Evolutionary conservation across 2,113 vertebrate species (phyloP).

Genomic region (Rattus rattus): DNA sequence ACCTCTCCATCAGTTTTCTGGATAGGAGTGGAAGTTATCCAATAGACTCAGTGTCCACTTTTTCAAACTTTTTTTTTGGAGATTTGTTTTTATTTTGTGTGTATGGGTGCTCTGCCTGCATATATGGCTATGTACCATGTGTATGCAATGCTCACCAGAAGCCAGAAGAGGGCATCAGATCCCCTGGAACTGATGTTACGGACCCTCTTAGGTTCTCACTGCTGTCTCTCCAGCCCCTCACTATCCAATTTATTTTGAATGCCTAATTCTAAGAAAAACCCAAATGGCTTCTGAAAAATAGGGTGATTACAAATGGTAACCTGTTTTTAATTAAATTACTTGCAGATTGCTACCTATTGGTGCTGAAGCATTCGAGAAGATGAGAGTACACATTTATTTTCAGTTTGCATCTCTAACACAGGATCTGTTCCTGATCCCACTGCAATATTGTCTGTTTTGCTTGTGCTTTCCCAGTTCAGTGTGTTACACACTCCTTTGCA

Average conservation of each 20-base stretch:
- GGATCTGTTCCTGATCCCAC: not conserved
- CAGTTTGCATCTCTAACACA: conserved; percentile 37
- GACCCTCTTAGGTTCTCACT: not conserved
- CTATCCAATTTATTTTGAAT: not conserved
- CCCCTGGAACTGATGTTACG: too few relatives aligned
- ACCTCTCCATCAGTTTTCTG: not conserved
- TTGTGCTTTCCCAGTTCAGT: not conserved
- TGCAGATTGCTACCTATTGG: not conserved
- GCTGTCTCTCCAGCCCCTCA: not conserved
- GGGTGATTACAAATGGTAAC: not conserved
- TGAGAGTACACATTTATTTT: conserved; percentile 26
- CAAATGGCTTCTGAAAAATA: not conserved
- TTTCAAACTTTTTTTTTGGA: not conserved
- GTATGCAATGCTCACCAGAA: not conserved
- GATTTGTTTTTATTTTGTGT: not conserved
- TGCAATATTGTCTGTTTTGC: not conserved
- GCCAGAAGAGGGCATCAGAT: not conserved
- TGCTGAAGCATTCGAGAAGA: not conserved
- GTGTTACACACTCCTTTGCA: not conserved
- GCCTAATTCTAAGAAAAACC: not conserved
- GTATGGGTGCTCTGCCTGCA: not conserved
- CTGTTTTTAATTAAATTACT: not conserved
- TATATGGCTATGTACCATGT: not conserved
- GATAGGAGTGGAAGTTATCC: not conserved
- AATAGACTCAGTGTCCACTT: not conserved